Evolutionary conservation across 2,113 vertebrate genomes (phyloP).

Genomic region (Alexandromys fortis): DNA sequence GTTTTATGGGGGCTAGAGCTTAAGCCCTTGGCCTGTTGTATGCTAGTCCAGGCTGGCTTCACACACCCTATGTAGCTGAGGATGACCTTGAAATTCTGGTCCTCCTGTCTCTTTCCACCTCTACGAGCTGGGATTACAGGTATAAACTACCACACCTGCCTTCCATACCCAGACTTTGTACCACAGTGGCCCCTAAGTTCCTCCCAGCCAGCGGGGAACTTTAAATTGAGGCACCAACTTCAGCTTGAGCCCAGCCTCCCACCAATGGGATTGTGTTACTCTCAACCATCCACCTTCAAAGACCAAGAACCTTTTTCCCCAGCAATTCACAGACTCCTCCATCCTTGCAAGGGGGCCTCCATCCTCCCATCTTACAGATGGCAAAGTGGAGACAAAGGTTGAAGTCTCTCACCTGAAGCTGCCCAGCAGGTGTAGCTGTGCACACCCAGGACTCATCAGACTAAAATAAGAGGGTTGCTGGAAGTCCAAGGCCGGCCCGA

Average conservation of each 20-base stretch:
- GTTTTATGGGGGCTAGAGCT: not conserved
- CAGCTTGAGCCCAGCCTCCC: not conserved
- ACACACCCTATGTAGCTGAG: not conserved
- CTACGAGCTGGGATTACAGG: not conserved
- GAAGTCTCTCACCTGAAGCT: not conserved
- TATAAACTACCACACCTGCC: not conserved
- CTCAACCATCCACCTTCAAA: not conserved
- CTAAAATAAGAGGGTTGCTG: not conserved
- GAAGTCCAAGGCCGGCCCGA: not conserved
- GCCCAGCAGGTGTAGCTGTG: not conserved
- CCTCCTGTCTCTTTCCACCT: not conserved
- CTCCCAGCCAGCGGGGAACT: not conserved
- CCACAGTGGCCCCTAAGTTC: not conserved
- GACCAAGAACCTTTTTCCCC: not conserved
- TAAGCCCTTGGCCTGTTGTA: not conserved
- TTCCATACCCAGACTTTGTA: not conserved
- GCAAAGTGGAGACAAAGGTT: not conserved
- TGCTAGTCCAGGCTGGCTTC: too few species aligned
- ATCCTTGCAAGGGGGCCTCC: not conserved
- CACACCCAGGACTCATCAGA: not conserved
- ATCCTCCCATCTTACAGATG: slow-evolving; percentile 22
- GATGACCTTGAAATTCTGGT: not conserved
- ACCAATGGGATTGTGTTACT: not conserved
- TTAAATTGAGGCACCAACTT: not conserved
- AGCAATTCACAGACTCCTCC: not conserved